Base-by-base conservation (phyloP, 1,140 invertebrate species). In the Lordiphosa stackelbergi region DNA sequence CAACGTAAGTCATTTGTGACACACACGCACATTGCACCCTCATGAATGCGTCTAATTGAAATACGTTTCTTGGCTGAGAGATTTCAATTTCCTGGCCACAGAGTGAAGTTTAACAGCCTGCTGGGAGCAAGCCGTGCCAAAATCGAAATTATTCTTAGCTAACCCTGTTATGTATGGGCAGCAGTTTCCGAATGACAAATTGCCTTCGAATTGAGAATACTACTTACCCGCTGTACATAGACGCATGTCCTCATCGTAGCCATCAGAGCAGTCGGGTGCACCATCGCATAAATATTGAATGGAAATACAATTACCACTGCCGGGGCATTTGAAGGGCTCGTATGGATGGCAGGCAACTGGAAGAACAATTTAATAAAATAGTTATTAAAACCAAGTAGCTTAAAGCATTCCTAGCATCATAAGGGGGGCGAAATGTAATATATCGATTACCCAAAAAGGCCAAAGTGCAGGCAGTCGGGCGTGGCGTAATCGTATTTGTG, bases 281-380 rank as follows among this genome's bases (percentile, higher is more conserved):
- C 96, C 96, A 83, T 98, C 96, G 88, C 95, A 98, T 63, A 94
- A 91, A 90, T 98, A 98, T 87, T 97, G 95, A 88, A 98, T 97
- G 53, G 95, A 97, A 88, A 98, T 97, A 88, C 96, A 98, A 81
- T 92, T 92, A 60, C 94, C 93, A 85, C 97, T 94, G 54, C 95
- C 95, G 1, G 97, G 97, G 88, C 97, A 98, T 86, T 96, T 96
- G 90, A 98, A 98, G 9, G 97, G 97, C 86, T 98, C 95, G 88
- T 96, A 96, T 0, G 95, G 94, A 79, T 95, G 94, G 84, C 95
- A 96, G 64, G 91, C 89, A 58, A 92, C 91, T 65, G 89, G 5
- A 83, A 83, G 42, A 54, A 55, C 36, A 5, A 34, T 41, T 36
- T 53, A 16, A 19, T 11, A 35, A 54, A 40, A 42, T 28, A 40